Percentiles rank a stretch among this genome's conserved stretches.
Conservation (phyloP, 2,797 vertebrate genomes). For the Leptodactylus fallax region DNA sequence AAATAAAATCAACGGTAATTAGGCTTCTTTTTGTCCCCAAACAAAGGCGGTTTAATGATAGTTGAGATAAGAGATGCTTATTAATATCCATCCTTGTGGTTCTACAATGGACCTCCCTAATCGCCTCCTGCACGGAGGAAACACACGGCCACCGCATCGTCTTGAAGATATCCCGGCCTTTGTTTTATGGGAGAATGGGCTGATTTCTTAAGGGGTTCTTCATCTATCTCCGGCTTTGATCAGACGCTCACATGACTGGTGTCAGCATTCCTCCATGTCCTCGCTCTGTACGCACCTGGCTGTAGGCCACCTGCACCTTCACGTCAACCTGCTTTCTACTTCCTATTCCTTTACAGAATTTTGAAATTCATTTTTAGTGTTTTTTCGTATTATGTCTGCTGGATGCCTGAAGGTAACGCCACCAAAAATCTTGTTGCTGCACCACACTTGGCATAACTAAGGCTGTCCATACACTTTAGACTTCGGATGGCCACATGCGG, state of each 20-base stretch:
- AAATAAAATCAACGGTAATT: conserved; percentile 58
- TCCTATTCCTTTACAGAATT: no score
- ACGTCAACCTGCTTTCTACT: not conserved
- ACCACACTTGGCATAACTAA: no score
- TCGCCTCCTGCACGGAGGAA: conserved; percentile 47
- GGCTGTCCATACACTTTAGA: no score
- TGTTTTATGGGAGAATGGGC: conserved; percentile 31
- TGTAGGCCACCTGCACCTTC: not conserved
- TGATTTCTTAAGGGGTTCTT: conserved; percentile 29
- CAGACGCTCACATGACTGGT: not conserved
- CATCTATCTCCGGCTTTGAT: not conserved
- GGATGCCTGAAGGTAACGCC: no score
- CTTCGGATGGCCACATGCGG: no score
- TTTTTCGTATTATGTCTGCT: no score
- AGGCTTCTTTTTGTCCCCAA: conserved; percentile 51
- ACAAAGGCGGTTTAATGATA: conserved; percentile 56
- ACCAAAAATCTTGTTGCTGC: no score
- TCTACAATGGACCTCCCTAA: conserved; percentile 35
- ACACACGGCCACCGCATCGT: conserved; percentile 37
- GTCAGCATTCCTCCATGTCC: not conserved
- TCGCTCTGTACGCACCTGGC: not conserved
- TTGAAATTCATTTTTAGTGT: no score
- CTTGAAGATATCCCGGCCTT: conserved; percentile 17
- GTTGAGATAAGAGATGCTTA: conserved; percentile 25
- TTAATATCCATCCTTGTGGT: conserved; percentile 46